These are phyloP conservation scores for Nymphalis polychloros DNA, from an alignment of 2,888 invertebrate genomes.

Conservation along the genomic window DNA sequence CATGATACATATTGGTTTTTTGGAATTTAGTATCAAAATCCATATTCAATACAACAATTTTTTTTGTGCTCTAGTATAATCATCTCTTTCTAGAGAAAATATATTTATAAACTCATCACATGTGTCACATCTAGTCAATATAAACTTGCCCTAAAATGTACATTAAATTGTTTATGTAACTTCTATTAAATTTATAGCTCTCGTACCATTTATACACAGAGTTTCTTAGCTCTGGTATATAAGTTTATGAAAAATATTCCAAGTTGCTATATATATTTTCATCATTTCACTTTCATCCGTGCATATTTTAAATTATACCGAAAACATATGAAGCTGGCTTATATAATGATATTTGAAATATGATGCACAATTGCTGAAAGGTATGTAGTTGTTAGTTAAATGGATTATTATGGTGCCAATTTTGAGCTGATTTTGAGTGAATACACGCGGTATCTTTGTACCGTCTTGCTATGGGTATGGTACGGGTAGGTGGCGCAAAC, in stretches of 20 bases:
- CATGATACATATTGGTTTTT: too few species aligned
- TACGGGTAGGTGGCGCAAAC: too few species aligned
- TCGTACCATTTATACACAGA: slow-evolving; percentile 46
- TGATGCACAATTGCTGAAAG: not conserved
- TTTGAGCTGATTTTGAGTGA: slow-evolving; percentile 48
- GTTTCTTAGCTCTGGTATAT: slow-evolving; percentile 82
- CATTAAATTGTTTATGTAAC: too few species aligned
- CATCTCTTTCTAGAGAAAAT: too few species aligned
- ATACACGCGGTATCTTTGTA: slow-evolving; percentile 42
- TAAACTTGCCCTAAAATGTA: too few species aligned
- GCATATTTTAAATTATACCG: slow-evolving; percentile 41
- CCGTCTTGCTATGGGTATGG: too few species aligned
- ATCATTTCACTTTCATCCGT: slow-evolving; percentile 33
- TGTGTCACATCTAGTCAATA: too few species aligned
- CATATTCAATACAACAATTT: too few species aligned
- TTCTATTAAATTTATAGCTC: too few species aligned
- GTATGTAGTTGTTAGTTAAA: slow-evolving; percentile 17
- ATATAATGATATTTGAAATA: slow-evolving; percentile 44
- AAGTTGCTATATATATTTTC: slow-evolving; percentile 78
- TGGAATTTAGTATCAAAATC: too few species aligned
- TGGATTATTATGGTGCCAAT: slow-evolving; percentile 15
- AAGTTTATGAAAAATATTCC: slow-evolving; percentile 82
- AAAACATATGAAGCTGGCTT: slow-evolving; percentile 43
- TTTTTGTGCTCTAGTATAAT: too few species aligned
- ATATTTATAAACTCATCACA: too few species aligned